Evolutionary conservation across 2,797 vertebrate genomes (phyloP).

Genomic region (Protosalanx chinensis): DNA sequence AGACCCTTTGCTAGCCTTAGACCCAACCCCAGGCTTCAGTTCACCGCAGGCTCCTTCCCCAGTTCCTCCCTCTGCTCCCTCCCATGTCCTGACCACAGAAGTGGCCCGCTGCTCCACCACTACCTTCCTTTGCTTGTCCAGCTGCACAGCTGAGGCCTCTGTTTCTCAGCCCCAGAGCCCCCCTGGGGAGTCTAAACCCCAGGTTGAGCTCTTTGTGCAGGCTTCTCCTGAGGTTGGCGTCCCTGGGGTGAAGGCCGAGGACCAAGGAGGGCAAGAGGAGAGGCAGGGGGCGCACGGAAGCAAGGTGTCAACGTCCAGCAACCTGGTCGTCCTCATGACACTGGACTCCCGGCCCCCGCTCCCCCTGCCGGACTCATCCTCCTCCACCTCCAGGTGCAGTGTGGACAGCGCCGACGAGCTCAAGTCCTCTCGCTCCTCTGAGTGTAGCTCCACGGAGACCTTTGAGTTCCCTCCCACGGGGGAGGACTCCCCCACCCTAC

Average conservation of each 20-base stretch:
- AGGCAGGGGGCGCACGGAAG: conserved; percentile 77
- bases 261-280: conserved; percentile 77
- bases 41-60: conserved; percentile 48
- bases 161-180: conserved; percentile 70
- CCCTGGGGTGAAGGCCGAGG: conserved; percentile 45
- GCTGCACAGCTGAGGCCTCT: conserved; percentile 74
- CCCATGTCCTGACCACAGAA: conserved; percentile 65
- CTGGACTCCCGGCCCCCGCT: conserved; percentile 60
- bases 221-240: conserved; percentile 34
- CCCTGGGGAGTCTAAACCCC: conserved; percentile 30
- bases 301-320: conserved; percentile 67
- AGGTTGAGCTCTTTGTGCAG: conserved; percentile 20
- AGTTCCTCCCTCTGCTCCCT: conserved; percentile 65
- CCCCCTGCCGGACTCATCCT: conserved; percentile 83
- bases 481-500: conserved; percentile 74
- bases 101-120: conserved; percentile 63
- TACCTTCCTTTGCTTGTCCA: conserved; percentile 77
- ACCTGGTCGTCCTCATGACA: conserved; percentile 86
- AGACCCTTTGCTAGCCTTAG: not conserved
- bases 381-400: conserved; percentile 81
- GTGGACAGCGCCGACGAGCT: conserved; percentile 86
- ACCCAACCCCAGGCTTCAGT: conserved; percentile 64
- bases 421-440: conserved; percentile 88
- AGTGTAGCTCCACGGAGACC: conserved; percentile 89
- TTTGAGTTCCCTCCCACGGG: conserved; percentile 86